A percentile compares a stretch with the other conserved stretches of the same genome.
Conservation (phyloP, 2,113 vertebrate species). For the Corapipo altera region DNA sequence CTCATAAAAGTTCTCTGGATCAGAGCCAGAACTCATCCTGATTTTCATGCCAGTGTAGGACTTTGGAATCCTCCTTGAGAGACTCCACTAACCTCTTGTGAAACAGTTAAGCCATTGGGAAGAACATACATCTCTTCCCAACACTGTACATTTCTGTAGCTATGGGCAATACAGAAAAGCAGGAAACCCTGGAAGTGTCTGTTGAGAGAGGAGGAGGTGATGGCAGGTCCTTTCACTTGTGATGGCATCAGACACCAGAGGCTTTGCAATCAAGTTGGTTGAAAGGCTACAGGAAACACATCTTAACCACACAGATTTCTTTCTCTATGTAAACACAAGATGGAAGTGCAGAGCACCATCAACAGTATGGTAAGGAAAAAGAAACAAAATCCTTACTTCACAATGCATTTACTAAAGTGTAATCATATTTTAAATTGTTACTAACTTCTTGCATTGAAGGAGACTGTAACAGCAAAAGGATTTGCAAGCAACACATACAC, state of each 20-base stretch:
- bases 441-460: neutral
- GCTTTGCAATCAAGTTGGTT: neutral
- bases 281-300: neutral
- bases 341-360: neutral
- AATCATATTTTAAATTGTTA: neutral
- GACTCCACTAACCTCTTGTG: neutral
- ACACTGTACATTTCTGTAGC: neutral
- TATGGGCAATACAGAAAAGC: neutral
- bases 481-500: neutral
- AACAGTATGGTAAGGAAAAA: neutral
- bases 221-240: neutral
- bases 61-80: neutral
- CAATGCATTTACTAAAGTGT: neutral
- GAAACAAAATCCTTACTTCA: neutral
- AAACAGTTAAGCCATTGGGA: neutral
- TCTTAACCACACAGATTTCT: neutral
- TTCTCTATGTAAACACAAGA: neutral
- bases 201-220: neutral
- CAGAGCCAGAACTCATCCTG: neutral
- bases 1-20: neutral
- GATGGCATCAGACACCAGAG: neutral
- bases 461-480: neutral
- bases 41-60: fast-evolving
- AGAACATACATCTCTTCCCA: neutral
- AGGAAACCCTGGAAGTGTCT: neutral